Conservation (phyloP, 1,140 invertebrate species). For the Aphidius gifuensis region DNA sequence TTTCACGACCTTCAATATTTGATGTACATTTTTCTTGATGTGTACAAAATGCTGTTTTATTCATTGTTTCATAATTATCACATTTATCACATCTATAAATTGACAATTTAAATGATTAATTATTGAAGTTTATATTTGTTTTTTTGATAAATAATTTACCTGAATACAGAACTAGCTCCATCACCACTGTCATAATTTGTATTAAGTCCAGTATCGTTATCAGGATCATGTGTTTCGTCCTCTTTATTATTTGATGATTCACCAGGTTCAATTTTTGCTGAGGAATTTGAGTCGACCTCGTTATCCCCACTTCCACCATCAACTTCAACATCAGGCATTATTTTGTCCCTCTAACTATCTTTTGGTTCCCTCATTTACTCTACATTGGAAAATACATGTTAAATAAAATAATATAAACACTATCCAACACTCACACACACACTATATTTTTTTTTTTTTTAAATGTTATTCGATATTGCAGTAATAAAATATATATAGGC, state of each 20-base stretch:
- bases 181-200: constrained; percentile 64
- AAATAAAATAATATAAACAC: constrained; percentile 2
- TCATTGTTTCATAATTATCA: constrained; percentile 66
- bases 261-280: constrained; percentile 43
- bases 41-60: constrained; percentile 59
- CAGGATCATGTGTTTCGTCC: constrained; percentile 48
- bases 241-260: constrained; percentile 48
- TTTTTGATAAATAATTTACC: constrained; percentile 29
- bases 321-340: constrained; percentile 53
- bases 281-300: constrained; percentile 55
- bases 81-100: constrained; percentile 63
- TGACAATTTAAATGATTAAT: constrained; percentile 10
- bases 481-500: too few relatives aligned
- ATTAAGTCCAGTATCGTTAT: constrained; percentile 56
- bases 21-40: constrained; percentile 62
- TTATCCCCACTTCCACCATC: constrained; percentile 53
- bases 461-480: too few relatives aligned
- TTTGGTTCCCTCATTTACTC: constrained; percentile 42
- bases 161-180: constrained; percentile 56
- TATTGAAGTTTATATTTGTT: neutral
- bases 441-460: neutral
- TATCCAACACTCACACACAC: neutral
- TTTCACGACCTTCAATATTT: constrained; percentile 45
- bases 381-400: constrained; percentile 23
- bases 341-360: constrained; percentile 38